Base-by-base conservation (phyloP, 2,888 invertebrate species). In the Linyphia triangularis region DNA sequence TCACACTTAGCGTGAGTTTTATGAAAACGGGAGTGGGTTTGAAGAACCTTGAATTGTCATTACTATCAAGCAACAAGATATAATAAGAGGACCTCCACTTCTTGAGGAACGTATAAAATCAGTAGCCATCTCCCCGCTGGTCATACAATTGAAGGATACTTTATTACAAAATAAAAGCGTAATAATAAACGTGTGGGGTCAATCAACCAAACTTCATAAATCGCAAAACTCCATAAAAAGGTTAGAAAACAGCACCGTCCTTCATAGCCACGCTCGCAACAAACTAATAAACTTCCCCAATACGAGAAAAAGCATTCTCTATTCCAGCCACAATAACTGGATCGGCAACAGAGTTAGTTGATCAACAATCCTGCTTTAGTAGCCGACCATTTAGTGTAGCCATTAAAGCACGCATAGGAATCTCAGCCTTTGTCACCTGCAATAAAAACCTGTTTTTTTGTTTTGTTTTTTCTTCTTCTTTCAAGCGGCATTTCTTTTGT, bases 401-500 rank as follows among this genome's bases (percentile, higher is more conserved):
- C 63, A 73, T 83, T 73, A 73, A 65, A 73, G 59, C 24, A 69
- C 81, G 57, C 57, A 37, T 10, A 69, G 81, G 69, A 69, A 57
- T 69, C 63, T 10, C 57, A 37, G 26, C 22, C 72, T 82, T 82
- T 82, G 82, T 82, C 78, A 33, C 33, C 51, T 51, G 70, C 24
- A 82, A 82, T 37, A 40, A 26, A 81, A 81, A 82, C 82, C 72
- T 26, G 82, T 82, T 72, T 59, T 69, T 61, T 59, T 19, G n/a
- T n/a, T 19, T 10, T 1, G 37, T 75, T 75, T 75, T 75, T 78
- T 59, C 37, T 79, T 28, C 28, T 40, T n/a, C n/a, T 78, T 43
- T 69, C 57, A 67, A 72, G 84, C 84, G 84, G 84, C 75, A 19
- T 72, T 65, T 59, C 51, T 70, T 85, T 51, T 77, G 37, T 33